Evolutionary conservation across 1,140 invertebrate genomes (phyloP).

Genomic region (Drosophila mojavensis): DNA sequence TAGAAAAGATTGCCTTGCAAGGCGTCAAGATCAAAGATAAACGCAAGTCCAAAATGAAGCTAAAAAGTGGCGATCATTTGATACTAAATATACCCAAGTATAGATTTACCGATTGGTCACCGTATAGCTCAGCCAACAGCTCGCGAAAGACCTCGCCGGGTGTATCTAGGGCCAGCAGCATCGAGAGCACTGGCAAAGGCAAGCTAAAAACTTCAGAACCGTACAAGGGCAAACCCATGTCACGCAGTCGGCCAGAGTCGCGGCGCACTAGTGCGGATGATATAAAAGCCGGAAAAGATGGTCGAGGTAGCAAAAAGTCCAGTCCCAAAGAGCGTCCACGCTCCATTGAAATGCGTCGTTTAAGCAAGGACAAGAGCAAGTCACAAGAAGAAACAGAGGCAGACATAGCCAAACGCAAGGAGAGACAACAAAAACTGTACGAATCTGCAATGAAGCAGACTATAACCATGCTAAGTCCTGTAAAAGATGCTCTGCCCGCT

Average conservation of each 20-base stretch:
- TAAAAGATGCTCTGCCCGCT: conserved; percentile 87
- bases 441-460: conserved; percentile 89
- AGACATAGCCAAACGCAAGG: conserved; percentile 88
- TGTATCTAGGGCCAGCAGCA: conserved; percentile 80
- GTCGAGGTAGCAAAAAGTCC: conserved; percentile 84
- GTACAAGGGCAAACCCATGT: conserved; percentile 82
- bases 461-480: conserved; percentile 88
- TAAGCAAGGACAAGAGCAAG: conserved; percentile 88
- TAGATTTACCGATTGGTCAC: conserved; percentile 82
- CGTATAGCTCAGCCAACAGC: conserved; percentile 82
- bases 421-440: conserved; percentile 89
- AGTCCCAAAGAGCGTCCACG: conserved; percentile 87
- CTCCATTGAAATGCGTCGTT: conserved; percentile 87
- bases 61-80: conserved; percentile 80
- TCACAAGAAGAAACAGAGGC: conserved; percentile 89
- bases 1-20: conserved; percentile 81
- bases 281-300: conserved; percentile 76
- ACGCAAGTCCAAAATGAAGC: conserved; percentile 79
- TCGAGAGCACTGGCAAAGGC: conserved; percentile 80
- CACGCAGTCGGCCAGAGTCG: conserved; percentile 85
- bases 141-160: conserved; percentile 82
- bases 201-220: conserved; percentile 71
- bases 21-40: conserved; percentile 84
- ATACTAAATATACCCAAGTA: conserved; percentile 83
- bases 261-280: conserved; percentile 87